These are phyloP conservation scores for Triplophysa siluroides DNA, from an alignment of 2,113 vertebrate genomes.

Conservation along the genomic window DNA sequence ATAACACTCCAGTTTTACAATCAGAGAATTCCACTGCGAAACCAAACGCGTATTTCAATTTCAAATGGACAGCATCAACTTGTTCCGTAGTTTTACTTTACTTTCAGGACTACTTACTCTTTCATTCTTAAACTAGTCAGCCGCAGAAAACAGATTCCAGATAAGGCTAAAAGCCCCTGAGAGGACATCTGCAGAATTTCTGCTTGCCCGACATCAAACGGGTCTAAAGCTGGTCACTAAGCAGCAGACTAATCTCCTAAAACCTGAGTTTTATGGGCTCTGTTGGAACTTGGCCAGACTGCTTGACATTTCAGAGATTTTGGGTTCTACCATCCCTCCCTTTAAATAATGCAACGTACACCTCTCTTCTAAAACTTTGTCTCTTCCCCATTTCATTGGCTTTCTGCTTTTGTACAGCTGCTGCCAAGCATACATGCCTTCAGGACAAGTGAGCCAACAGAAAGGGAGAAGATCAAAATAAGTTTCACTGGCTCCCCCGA, in stretches of 20 bases:
- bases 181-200: constrained; percentile 42
- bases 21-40: too few relatives aligned
- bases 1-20: neutral
- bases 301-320: constrained; percentile 49
- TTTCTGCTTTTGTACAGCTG: constrained; percentile 39
- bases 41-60: neutral
- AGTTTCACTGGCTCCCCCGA: constrained; percentile 34
- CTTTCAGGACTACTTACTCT: neutral
- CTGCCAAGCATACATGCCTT: constrained; percentile 25
- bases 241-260: constrained; percentile 55
- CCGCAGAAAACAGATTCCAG: constrained; percentile 27
- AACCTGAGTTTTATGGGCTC: constrained; percentile 46
- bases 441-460: constrained; percentile 21
- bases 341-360: constrained; percentile 30
- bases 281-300: constrained; percentile 41
- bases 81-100: neutral
- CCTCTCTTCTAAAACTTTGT: neutral
- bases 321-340: constrained; percentile 21
- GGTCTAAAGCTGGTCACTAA: constrained; percentile 51
- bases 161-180: constrained; percentile 9
- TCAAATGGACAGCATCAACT: neutral
- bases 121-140: constrained; percentile 32
- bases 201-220: constrained; percentile 45
- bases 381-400: constrained; percentile 15
- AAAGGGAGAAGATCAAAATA: constrained; percentile 32